These are phyloP conservation scores for Limanda limanda DNA, from an alignment of 2,113 vertebrate genomes.

Conservation along the genomic window DNA sequence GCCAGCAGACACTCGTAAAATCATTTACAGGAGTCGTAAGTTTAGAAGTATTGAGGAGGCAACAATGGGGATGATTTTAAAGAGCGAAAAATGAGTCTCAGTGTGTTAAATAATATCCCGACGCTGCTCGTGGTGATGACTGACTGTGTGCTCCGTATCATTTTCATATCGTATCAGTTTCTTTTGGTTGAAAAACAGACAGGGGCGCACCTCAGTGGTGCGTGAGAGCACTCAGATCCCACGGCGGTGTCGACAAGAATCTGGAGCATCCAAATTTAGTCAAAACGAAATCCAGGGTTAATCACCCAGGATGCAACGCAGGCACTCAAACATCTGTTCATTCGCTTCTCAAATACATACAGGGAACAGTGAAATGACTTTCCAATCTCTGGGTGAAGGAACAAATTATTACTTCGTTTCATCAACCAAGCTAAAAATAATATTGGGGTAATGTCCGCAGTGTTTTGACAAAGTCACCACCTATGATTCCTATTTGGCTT, in stretches of 20 bases:
- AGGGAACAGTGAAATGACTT: constrained; percentile 60
- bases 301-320: constrained; percentile 69
- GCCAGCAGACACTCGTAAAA: constrained; percentile 26
- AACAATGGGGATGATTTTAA: constrained; percentile 5
- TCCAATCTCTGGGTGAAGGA: constrained; percentile 38
- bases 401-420: constrained; percentile 32
- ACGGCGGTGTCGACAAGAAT: constrained; percentile 53
- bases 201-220: constrained; percentile 51
- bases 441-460: constrained; percentile 11
- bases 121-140: neutral
- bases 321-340: constrained; percentile 69
- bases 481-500: constrained; percentile 10
- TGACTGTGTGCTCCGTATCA: constrained; percentile 5
- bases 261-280: constrained; percentile 80
- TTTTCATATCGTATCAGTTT: constrained; percentile 27
- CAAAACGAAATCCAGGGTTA: constrained; percentile 69
- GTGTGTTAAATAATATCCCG: constrained; percentile 13
- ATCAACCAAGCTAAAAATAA: constrained; percentile 42
- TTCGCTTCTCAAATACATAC: constrained; percentile 69
- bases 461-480: constrained; percentile 30
- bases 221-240: constrained; percentile 45
- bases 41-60: neutral
- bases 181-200: constrained; percentile 53
- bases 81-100: neutral
- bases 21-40: constrained; percentile 27